Evolutionary conservation across 2,888 invertebrate genomes (phyloP).

Genomic region (Geophilus truncorum): DNA sequence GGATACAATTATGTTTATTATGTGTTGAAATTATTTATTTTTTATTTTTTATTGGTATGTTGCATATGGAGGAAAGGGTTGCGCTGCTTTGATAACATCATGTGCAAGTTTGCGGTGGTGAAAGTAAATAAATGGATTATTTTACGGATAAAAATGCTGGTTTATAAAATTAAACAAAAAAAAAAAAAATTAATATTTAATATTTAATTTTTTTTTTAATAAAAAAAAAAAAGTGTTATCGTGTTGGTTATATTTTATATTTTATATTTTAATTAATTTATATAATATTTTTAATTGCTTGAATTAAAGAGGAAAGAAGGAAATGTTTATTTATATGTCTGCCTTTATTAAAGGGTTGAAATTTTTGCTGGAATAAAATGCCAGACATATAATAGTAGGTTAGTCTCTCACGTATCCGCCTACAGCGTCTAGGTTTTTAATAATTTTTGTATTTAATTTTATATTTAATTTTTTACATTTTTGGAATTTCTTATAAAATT

Average conservation of each 20-base stretch:
- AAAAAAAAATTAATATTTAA: too few species aligned
- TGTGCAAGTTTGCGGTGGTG: background rate
- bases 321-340: background rate
- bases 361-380: background rate
- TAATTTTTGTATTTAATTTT: background rate
- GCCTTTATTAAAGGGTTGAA: background rate
- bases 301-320: too few species aligned
- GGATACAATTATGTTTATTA: background rate
- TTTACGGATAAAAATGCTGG: background rate
- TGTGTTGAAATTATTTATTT: background rate
- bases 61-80: background rate
- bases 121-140: background rate
- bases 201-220: too few species aligned
- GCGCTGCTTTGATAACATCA: background rate
- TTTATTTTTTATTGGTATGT: too few species aligned
- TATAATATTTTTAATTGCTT: too few species aligned
- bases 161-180: too few species aligned
- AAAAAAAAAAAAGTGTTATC: too few species aligned
- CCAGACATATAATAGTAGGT: constrained; percentile 6
- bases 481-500: background rate
- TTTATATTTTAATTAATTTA: too few species aligned
- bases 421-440: background rate
- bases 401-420: constrained; percentile 15
- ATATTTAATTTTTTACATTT: background rate
- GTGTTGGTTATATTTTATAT: too few species aligned